A percentile compares a stretch with the other conserved stretches of the same genome.
phyloP scores from a whole-genome alignment of 1,140 invertebrate genomes.

The Drosophila pandora region DNA sequence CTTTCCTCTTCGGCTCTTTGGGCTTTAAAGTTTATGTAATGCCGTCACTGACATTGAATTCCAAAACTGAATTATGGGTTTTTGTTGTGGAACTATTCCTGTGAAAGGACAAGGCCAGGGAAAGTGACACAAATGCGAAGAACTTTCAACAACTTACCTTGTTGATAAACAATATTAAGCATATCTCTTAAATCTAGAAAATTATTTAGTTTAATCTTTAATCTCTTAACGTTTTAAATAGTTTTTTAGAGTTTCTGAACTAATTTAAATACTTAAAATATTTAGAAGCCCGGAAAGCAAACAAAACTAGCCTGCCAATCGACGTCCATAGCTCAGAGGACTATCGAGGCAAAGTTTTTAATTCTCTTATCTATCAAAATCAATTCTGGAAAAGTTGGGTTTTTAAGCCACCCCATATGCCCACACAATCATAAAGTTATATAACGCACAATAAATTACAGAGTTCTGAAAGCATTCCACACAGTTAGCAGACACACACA shows the following conservation, averaged over 20 bases:
- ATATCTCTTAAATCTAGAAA: background rate
- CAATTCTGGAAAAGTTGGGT: constrained; percentile 43
- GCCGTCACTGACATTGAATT: constrained; percentile 32
- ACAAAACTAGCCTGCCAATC: background rate
- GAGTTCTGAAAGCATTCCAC: constrained; percentile 69
- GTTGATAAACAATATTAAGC: constrained; percentile 28
- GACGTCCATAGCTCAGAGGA: background rate
- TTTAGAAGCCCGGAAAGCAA: background rate
- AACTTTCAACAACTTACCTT: constrained; percentile 10
- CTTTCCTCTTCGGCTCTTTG: no score
- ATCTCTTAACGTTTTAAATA: background rate
- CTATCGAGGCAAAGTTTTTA: constrained; percentile 24
- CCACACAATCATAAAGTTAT: constrained; percentile 73
- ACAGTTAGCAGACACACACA: constrained; percentile 44
- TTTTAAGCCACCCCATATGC: constrained; percentile 41
- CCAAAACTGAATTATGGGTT: constrained; percentile 20
- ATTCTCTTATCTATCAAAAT: constrained; percentile 56
- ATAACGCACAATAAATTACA: constrained; percentile 81
- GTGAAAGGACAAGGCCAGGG: constrained; percentile 15
- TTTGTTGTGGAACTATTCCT: constrained; percentile 40
- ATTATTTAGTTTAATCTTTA: no score
- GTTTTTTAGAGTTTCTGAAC: background rate
- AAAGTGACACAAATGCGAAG: constrained; percentile 2
- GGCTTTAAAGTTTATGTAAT: background rate
- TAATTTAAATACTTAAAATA: background rate